Percentiles rank a stretch among this genome's conserved stretches.
These are phyloP conservation scores for Hermodice carunculata DNA, from an alignment of 2,888 invertebrate genomes.

Conservation along the genomic window DNA sequence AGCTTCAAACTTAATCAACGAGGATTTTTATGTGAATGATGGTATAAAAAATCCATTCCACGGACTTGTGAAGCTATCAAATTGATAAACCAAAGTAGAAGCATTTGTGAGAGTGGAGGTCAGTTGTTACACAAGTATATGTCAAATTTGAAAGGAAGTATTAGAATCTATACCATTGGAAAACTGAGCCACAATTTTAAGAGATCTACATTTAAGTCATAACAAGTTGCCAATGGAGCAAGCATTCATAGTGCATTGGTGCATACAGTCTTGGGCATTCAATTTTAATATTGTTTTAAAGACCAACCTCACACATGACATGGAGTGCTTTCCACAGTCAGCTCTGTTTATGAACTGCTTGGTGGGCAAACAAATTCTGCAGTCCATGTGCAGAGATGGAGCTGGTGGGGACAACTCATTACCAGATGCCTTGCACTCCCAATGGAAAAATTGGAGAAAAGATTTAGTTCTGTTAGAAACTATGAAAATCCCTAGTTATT, in stretches of 20 bases:
- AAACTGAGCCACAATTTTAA: neutral
- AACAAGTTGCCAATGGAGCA: neutral
- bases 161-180: conserved; percentile 1
- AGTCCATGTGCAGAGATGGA: conserved; percentile 31
- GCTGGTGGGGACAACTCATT: conserved; percentile 40
- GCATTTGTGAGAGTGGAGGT: conserved; percentile 1
- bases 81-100: neutral
- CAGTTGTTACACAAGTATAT: conserved; percentile 10
- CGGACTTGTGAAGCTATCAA: conserved; percentile 1
- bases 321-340: conserved; percentile 38
- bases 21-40: conserved; percentile 20
- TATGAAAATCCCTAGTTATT: conserved; percentile 2
- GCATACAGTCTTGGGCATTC: conserved; percentile 38
- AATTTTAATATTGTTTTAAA: conserved; percentile 32
- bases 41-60: conserved; percentile 1
- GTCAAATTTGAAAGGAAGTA: conserved; percentile 1
- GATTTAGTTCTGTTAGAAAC: neutral
- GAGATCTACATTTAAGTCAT: neutral
- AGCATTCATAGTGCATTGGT: conserved; percentile 36
- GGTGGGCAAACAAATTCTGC: conserved; percentile 37
- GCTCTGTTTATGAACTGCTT: conserved; percentile 43
- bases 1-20: neutral
- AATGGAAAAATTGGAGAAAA: conserved; percentile 11
- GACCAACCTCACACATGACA: conserved; percentile 37
- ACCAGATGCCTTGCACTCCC: neutral